Conservation (phyloP, 2,113 vertebrate species). For the Pongo abelii region DNA sequence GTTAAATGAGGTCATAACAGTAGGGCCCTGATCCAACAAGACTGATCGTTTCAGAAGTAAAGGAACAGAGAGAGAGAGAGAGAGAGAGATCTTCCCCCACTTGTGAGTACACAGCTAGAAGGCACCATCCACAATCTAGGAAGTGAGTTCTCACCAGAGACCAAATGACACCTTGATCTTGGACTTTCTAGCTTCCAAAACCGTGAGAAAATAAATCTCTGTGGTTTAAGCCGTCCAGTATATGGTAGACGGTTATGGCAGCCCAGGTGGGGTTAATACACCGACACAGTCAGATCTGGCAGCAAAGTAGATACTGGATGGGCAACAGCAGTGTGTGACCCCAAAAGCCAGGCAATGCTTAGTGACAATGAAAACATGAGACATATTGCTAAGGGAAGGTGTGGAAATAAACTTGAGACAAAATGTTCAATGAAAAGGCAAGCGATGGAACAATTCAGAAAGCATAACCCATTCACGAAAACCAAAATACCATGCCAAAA, state of each 20-base stretch:
- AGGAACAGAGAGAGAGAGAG: too few relatives aligned
- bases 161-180: too few relatives aligned
- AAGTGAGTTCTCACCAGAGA: neutral
- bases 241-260: neutral
- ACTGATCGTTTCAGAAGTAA: neutral
- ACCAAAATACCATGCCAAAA: neutral
- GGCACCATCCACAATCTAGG: accelerated
- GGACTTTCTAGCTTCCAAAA: neutral
- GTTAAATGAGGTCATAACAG: neutral
- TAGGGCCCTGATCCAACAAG: neutral
- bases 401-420: neutral
- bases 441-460: accelerated
- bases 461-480: neutral
- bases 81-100: neutral
- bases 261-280: neutral
- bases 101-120: neutral
- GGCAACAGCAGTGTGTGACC: accelerated
- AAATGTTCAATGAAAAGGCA: neutral
- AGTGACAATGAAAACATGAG: accelerated
- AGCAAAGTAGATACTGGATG: neutral
- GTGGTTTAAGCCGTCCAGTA: neutral
- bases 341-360: neutral
- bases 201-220: neutral
- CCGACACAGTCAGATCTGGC: neutral
- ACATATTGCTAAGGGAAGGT: accelerated